phyloP scores from a whole-genome alignment of 1,140 invertebrate genomes.

The Scaptomyza montana region DNA sequence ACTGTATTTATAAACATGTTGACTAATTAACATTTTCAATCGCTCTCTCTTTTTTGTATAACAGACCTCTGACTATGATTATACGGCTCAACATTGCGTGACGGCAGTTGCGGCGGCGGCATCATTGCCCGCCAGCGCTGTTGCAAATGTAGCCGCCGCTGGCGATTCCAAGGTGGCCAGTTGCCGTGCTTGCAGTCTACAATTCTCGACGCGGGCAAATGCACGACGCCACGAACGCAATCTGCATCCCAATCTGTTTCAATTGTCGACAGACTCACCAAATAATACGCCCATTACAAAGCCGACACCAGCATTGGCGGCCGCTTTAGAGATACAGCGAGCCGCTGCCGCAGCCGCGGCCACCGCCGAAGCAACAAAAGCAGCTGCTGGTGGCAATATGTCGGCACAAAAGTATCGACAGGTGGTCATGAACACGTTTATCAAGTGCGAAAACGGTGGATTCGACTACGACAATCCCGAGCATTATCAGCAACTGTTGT shows the following conservation, averaged over 20 bases:
- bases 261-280: constrained; percentile 71
- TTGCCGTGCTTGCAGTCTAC: constrained; percentile 79
- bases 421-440: constrained; percentile 78
- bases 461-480: constrained; percentile 82
- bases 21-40: constrained; percentile 20
- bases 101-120: constrained; percentile 58
- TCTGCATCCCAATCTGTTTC: constrained; percentile 81
- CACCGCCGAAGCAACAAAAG: constrained; percentile 55
- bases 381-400: constrained; percentile 67
- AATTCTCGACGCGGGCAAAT: constrained; percentile 83
- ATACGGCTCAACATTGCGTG: constrained; percentile 66
- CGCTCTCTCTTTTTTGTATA: not conserved
- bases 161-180: constrained; percentile 76
- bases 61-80: constrained; percentile 71
- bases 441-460: constrained; percentile 73
- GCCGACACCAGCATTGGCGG: constrained; percentile 73
- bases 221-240: constrained; percentile 82
- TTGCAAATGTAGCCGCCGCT: constrained; percentile 67
- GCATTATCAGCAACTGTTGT: constrained; percentile 74
- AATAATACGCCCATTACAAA: constrained; percentile 75
- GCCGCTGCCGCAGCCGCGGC: constrained; percentile 69
- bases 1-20: not conserved
- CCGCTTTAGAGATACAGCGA: constrained; percentile 72
- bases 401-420: constrained; percentile 75
- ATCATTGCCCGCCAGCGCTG: constrained; percentile 57